Evolutionary conservation across 35 echinoderm and acorn worm species (phyloP), one percentile per base, ranked within the genome.

Genomic region (Heliocidaris tuberculata): DNA sequence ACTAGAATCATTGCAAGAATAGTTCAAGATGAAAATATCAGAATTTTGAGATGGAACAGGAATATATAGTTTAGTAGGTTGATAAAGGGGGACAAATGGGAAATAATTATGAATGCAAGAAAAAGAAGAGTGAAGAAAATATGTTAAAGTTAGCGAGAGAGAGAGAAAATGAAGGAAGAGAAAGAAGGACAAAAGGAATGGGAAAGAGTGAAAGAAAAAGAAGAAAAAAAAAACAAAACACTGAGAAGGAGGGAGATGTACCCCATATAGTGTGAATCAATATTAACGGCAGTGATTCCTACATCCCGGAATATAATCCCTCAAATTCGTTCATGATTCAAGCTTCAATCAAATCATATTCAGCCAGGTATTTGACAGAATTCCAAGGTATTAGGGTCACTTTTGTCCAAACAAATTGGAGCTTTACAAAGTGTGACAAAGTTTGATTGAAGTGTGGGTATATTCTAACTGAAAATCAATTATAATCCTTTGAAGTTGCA

Each of bases 321-420:
- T 78, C 0, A n/a, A 78, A n/a, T 78, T 24, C 1, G 5, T 78
- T 78, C 2, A 78, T 78, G 21, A 78, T 78, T 78, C 65, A 27
- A 5, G 27, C 65, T 78, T 78, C 65, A 78, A 78, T 78, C 65
- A 78, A 78, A 78, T 78, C 65, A 78, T 78, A 78, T 78, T 78
- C 21, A n/a, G 8, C 65, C 65, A 78, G 19, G 27, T 78, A 27
- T 78, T 78, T 78, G 65, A 78, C 27, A 78, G 7, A n/a, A 78
- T 27, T 78, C 65, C 65, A 78, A 78, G 65, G 65, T 78, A 78
- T 78, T 78, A 78, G 65, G 65, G 65, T n/a, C 65, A 78, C 65
- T 8, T 27, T 78, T 78, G 65, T 78, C 65, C 4, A 78, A 78
- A 78, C 65, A 78, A 78, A 78, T 78, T 78, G 27, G 65, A 78